A percentile compares a stretch with the other conserved stretches of the same genome.
Conservation (phyloP, 2,888 invertebrate genomes). For the Habrosyne pyritoides region DNA sequence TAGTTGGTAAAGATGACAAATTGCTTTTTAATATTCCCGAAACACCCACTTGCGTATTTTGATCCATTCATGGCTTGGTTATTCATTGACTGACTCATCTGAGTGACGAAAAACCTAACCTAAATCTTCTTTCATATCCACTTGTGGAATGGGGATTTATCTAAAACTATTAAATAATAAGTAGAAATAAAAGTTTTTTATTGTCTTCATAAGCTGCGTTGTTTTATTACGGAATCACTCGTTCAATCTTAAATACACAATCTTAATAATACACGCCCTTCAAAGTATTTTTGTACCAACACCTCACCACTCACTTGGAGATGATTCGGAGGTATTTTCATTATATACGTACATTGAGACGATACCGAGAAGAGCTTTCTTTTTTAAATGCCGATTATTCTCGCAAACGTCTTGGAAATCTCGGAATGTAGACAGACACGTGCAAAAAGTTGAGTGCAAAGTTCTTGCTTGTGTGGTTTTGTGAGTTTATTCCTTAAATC, state of each 20-base stretch:
- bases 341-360: neutral
- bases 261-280: constrained; percentile 2
- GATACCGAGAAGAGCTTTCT: neutral
- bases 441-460: neutral
- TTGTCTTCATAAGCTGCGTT: neutral
- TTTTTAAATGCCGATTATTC: neutral
- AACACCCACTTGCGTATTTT: neutral
- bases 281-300: neutral
- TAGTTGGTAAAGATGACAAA: neutral
- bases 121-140: neutral
- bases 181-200: neutral
- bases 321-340: neutral
- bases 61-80: neutral
- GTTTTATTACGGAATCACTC: neutral
- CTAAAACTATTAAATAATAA: too few relatives aligned
- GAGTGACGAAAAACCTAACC: neutral
- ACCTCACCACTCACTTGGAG: neutral
- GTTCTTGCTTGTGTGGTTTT: neutral
- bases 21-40: neutral
- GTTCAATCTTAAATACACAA: neutral
- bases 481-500: neutral
- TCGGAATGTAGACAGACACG: neutral
- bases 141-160: too few relatives aligned
- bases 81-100: neutral
- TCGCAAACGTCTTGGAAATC: neutral